Conservation (phyloP, 2,888 invertebrate species). For the Xestobium rufovillosum region DNA sequence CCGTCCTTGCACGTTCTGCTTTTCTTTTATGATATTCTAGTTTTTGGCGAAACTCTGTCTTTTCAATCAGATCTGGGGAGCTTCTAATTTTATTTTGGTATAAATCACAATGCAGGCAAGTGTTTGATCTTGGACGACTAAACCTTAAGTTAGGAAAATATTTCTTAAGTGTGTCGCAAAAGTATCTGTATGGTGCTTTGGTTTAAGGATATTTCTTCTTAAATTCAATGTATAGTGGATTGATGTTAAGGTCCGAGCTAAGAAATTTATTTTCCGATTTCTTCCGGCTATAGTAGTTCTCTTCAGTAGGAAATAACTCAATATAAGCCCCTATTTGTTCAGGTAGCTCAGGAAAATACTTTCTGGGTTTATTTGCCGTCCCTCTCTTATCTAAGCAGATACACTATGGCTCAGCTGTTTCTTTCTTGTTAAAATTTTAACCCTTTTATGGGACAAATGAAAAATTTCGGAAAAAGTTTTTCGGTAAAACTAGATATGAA, state of each 20-base stretch:
- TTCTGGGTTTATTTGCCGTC: neutral
- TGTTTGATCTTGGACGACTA: conserved; percentile 8
- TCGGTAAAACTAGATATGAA: conserved; percentile 20
- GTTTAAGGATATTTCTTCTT: conserved; percentile 3
- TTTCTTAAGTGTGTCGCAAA: conserved; percentile 9
- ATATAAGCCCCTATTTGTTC: conserved; percentile 1
- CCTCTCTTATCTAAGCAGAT: neutral
- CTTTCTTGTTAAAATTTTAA: conserved; percentile 12
- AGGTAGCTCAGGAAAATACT: neutral
- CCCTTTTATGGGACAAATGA: conserved; percentile 12
- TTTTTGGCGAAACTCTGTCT: conserved; percentile 4
- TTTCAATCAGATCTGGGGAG: conserved; percentile 1
- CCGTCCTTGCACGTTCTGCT: conserved; percentile 11
- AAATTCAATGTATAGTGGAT: conserved; percentile 1
- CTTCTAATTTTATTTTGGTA: conserved; percentile 10
- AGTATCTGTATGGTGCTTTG: conserved; percentile 9
- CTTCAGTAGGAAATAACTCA: conserved; percentile 3
- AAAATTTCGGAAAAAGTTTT: conserved; percentile 22
- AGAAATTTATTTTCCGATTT: conserved; percentile 1
- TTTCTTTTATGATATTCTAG: conserved; percentile 12
- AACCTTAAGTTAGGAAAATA: conserved; percentile 9
- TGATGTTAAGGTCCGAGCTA: conserved; percentile 1
- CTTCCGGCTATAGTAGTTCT: neutral
- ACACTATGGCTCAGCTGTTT: conserved; percentile 9
- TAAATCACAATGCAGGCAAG: conserved; percentile 9